Base-by-base conservation (phyloP, 2,888 invertebrate species). In the Drosophila parthenogenetica region DNA sequence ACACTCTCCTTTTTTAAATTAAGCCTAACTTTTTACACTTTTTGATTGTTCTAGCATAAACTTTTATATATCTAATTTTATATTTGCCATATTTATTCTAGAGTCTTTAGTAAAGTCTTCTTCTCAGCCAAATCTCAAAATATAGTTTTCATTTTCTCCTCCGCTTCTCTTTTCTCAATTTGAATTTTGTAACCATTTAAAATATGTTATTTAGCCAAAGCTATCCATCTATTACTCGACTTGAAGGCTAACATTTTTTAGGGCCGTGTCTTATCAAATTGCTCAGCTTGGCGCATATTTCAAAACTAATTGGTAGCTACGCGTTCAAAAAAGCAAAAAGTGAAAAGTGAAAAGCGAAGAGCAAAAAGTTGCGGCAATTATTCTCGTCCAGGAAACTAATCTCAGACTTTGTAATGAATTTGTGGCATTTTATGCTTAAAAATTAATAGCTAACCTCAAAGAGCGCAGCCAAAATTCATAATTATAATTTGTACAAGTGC, bases 371-470 rank as follows among this genome's bases (percentile, higher is more conserved):
- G 62, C 45, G 63, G 74, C 78, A 75, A 75, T 75, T 74, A 75
- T 75, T 75, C 60, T 69, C 46, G 43, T 45, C 53, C 57, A 58
- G 78, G 51, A 83, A 83, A 88, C 89, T 88, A 83, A 83, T 83
- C 89, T 74, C 55, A 65, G 87, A 66, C 61, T 65, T 67, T 68
- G 71, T 86, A 88, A 79, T 69, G 67, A 79, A 79, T 82, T 71
- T 72, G 76, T 60, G 81, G 75, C 63, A 43, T 73, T 77, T 76
- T 57, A 45, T 49, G 88, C 87, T 83, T 78, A 83, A 88, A 83
- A 86, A 83, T 83, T 83, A 88, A 83, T 83, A 87, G 83, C 86
- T 64, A 59, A 69, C 80, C 82, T 79, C 68, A 77, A 76, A 77
- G 69, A 81, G 78, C 69, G 49, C 62, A 61, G 71, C 58, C 71